Conservation (phyloP, 2,113 vertebrate genomes). For the Macroglossus sobrinus region DNA sequence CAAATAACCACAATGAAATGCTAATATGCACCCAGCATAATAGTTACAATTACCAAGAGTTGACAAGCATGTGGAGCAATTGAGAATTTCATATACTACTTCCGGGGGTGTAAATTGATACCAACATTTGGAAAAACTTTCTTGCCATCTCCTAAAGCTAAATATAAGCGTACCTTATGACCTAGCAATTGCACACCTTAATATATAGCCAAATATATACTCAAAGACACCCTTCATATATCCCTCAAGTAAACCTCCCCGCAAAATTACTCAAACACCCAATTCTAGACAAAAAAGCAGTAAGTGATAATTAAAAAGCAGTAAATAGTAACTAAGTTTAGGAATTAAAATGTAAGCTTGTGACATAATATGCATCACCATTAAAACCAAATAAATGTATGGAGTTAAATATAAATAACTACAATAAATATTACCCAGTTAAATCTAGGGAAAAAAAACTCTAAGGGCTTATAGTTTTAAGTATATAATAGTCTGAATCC, state of each 20-base stretch:
- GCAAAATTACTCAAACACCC: neutral
- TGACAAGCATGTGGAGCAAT: no score
- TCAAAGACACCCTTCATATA: neutral
- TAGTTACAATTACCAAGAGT: no score
- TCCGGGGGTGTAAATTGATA: no score
- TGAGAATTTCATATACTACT: no score
- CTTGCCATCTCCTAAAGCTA: no score
- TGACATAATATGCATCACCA: neutral
- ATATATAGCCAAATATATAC: no score
- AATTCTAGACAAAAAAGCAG: neutral
- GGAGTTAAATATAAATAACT: neutral
- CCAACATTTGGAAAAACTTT: no score
- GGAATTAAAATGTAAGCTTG: neutral
- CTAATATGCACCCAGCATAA: no score
- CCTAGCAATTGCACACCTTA: no score
- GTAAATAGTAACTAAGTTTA: neutral
- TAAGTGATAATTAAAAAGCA: neutral
- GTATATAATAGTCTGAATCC: neutral
- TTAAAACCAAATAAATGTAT: neutral
- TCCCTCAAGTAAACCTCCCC: neutral
- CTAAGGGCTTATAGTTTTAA: neutral
- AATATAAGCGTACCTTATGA: no score
- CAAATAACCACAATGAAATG: no score
- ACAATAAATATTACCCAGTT: neutral
- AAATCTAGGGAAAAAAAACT: neutral